Conservation (phyloP, 1,140 invertebrate genomes). For the Drosophila nigrodunni region DNA sequence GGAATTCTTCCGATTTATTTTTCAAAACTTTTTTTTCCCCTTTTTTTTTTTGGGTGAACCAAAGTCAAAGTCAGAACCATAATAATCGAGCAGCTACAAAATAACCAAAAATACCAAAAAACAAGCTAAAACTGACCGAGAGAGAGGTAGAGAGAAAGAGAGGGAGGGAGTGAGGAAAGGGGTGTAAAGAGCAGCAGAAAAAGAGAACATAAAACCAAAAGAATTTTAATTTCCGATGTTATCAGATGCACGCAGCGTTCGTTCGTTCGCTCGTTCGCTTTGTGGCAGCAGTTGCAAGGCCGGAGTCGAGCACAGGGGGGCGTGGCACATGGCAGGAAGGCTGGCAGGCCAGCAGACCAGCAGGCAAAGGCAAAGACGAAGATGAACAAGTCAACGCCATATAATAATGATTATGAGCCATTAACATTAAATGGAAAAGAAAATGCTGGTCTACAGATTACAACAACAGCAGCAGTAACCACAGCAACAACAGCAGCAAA, state of each 20-base stretch:
- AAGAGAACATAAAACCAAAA: constrained; percentile 77
- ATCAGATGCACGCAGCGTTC: constrained; percentile 78
- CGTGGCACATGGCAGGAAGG: constrained; percentile 15
- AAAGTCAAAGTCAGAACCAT: constrained; percentile 31
- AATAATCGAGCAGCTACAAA: constrained; percentile 39
- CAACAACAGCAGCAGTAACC: constrained; percentile 52
- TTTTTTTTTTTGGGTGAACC: not conserved
- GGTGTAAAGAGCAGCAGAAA: constrained; percentile 14
- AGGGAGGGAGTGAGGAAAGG: constrained; percentile 9
- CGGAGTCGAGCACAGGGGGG: constrained; percentile 22
- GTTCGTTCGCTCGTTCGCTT: not conserved
- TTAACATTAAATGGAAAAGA: constrained; percentile 84
- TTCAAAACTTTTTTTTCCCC: constrained; percentile 63
- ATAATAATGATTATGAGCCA: constrained; percentile 84
- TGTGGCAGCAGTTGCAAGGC: constrained; percentile 42
- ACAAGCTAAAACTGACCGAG: constrained; percentile 38
- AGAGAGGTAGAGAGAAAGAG: constrained; percentile 15
- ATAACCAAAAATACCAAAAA: constrained; percentile 35
- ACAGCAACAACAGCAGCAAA: constrained; percentile 6
- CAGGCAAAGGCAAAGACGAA: constrained; percentile 54
- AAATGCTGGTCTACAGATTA: constrained; percentile 83
- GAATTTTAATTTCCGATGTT: constrained; percentile 84
- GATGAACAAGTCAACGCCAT: constrained; percentile 79
- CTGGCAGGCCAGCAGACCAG: not conserved
- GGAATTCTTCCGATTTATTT: constrained; percentile 81